Base-by-base conservation (phyloP, 2,888 invertebrate genomes). In the Drosophila greeni region DNA sequence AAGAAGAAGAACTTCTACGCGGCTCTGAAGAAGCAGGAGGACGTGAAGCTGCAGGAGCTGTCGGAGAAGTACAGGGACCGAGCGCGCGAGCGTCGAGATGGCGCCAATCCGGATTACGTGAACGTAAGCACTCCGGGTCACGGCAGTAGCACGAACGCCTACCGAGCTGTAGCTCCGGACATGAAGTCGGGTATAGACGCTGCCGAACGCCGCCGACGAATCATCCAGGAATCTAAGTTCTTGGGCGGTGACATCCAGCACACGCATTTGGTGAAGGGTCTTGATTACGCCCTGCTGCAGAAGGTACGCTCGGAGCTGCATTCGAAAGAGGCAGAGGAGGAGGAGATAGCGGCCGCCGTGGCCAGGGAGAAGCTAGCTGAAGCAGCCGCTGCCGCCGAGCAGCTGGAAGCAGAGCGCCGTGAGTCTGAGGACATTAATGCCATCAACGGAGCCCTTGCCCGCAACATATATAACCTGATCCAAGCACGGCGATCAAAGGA, bases 171-270 rank as follows among this genome's bases (percentile, higher is more conserved):
- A 1, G 99, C 98, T 4, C 98, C 98, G 0, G 98, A 98, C 90
- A 89, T 96, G 14, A 97, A 98, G 87, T 97, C 97, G 0, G 95
- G 97, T 71, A 93, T 95, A 88, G 97, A 97, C 90, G 97, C 97
- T 0, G 98, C 98, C 7, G 98, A 99, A 89, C 91, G 98, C 40
- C 91, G 99, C 53, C 92, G 97, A 52, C 97, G 98, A 86, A 94
- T 98, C 91, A 99, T 99, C 86, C 95, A 95, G 91, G 99, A 99
- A 90, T 99, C 99, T 0, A 99, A 99, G 90, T 99, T 97, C 90
- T 96, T 99, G 90, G 99, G 99, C 87, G 99, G 99, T 92, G 99
- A 99, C 89, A 98, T 99, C 96, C 98, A 99, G 86, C 99, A 99
- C 85, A 99, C 99, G 87, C 99, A 99, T 90, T 97, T 99, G 91